Conservation (phyloP, 2,888 invertebrate genomes). For the Branchinecta sandiegonensis region DNA sequence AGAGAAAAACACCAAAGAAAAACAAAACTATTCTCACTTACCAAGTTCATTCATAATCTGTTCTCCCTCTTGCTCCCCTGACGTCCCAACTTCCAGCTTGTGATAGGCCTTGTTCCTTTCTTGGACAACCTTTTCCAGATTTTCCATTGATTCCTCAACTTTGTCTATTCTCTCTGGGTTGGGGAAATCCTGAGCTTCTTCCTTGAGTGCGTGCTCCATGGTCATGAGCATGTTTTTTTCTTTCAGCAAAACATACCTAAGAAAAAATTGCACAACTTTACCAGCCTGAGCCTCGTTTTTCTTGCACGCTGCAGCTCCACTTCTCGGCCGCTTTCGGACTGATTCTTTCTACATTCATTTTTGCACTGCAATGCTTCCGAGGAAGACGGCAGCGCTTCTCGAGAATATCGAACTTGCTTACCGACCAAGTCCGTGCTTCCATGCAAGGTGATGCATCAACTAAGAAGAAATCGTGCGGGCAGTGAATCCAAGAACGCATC, state of each 20-base stretch:
- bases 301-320: too few relatives aligned
- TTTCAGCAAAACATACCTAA: constrained; percentile 68
- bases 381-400: too few relatives aligned
- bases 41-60: constrained; percentile 4
- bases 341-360: too few relatives aligned
- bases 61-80: constrained; percentile 3
- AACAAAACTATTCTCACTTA: background rate
- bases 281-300: too few relatives aligned
- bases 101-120: constrained; percentile 86
- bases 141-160: constrained; percentile 81
- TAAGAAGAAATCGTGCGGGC: too few relatives aligned
- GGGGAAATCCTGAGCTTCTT: constrained; percentile 54
- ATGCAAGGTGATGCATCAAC: too few relatives aligned
- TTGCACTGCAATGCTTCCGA: too few relatives aligned
- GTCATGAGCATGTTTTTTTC: constrained; percentile 94
- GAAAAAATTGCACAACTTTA: too few relatives aligned
- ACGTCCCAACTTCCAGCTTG: constrained; percentile 65
- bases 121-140: constrained; percentile 72
- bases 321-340: too few relatives aligned
- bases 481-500: too few relatives aligned
- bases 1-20: background rate
- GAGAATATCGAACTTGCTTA: too few relatives aligned
- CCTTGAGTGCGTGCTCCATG: constrained; percentile 72
- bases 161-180: constrained; percentile 87
- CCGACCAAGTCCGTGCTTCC: too few relatives aligned